Conservation (phyloP, 2,113 vertebrate species). For the Passer montanus region DNA sequence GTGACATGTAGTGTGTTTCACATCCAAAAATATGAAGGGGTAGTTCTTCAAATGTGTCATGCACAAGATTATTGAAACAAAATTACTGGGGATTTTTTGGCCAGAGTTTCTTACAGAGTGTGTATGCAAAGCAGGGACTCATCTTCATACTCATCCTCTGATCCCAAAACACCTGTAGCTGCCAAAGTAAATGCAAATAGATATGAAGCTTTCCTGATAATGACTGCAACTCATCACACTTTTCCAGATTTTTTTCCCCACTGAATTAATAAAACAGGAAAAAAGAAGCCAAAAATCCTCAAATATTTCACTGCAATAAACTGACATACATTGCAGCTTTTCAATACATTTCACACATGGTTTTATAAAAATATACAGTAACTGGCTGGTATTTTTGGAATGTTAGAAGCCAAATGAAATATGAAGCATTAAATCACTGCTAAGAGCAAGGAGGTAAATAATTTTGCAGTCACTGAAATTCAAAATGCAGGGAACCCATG, state of each 20-base stretch:
- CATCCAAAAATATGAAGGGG: neutral
- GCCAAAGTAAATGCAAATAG: conserved; percentile 69
- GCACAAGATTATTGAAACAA: conserved; percentile 59
- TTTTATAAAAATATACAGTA: neutral
- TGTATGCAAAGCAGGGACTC: conserved; percentile 17
- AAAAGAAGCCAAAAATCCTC: neutral
- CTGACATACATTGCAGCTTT: neutral
- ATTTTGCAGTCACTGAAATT: neutral
- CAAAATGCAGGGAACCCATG: neutral
- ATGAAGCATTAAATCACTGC: neutral
- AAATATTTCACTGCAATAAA: neutral
- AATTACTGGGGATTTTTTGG: neutral
- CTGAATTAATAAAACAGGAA: neutral
- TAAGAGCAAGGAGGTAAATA: neutral
- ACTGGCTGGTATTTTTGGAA: neutral
- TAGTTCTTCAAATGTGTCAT: conserved; percentile 57
- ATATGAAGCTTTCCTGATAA: conserved; percentile 51
- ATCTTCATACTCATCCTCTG: conserved; percentile 55
- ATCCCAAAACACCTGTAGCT: conserved; percentile 52
- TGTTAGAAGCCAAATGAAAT: neutral
- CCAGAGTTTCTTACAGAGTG: neutral
- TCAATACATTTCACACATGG: neutral
- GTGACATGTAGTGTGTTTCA: neutral
- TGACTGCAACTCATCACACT: conserved; percentile 23
- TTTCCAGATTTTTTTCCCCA: neutral